These are phyloP conservation scores for Caenorhabditis virilis DNA, from an alignment of 2,888 invertebrate species.

Conservation along the genomic window DNA sequence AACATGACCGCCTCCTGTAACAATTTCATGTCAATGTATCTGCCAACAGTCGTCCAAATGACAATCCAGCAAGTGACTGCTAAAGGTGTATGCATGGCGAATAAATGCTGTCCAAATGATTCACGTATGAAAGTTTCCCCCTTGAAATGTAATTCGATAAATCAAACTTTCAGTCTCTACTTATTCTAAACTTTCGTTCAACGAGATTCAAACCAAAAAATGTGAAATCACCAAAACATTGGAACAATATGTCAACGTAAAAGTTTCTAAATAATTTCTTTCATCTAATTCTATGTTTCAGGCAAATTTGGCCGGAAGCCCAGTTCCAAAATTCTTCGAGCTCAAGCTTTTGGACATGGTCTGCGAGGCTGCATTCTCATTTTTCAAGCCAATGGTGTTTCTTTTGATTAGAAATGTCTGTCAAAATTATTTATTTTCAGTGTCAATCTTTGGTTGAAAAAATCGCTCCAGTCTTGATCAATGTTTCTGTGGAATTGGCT, in stretches of 20 bases:
- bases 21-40: slow-evolving; percentile 59
- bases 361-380: slow-evolving; percentile 10
- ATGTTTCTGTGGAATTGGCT: background rate
- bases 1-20: slow-evolving; percentile 51
- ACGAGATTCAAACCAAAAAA: slow-evolving; percentile 16
- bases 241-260: slow-evolving; percentile 10
- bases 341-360: slow-evolving; percentile 11
- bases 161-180: background rate
- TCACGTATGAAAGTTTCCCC: slow-evolving; percentile 24
- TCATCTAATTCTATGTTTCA: too few relatives aligned
- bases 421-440: too few relatives aligned
- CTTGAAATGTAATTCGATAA: slow-evolving; percentile 2
- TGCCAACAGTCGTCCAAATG: slow-evolving; percentile 59
- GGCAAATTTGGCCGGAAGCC: slow-evolving; percentile 14
- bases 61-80: slow-evolving; percentile 51
- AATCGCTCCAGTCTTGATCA: slow-evolving; percentile 15
- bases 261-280: too few relatives aligned
- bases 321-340: slow-evolving; percentile 17
- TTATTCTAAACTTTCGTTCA: slow-evolving; percentile 6
- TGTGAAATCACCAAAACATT: slow-evolving; percentile 16
- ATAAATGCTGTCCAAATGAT: slow-evolving; percentile 40
- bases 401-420: too few relatives aligned
- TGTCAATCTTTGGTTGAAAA: slow-evolving; percentile 21
- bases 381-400: slow-evolving; percentile 19
- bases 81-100: slow-evolving; percentile 40